Evolutionary conservation across 2,113 vertebrate genomes (phyloP), one percentile per base, ranked within the genome.

Genomic region (Malurus elegans): DNA sequence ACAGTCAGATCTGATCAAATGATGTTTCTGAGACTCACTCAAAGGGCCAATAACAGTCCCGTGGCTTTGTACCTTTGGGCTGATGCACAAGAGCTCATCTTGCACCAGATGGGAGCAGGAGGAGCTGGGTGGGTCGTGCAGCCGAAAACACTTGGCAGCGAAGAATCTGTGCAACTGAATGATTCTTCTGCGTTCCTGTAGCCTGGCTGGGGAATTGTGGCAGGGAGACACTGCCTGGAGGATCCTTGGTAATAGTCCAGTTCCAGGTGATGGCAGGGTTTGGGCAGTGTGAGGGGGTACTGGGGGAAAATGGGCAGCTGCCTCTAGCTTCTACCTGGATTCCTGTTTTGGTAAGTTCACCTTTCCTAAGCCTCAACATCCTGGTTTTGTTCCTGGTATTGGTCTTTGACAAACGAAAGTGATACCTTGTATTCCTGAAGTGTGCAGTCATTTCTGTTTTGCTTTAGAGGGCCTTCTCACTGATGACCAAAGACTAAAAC

Each of bases 201-300:
- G 73, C 10, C 45, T 32, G 28, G 3, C 21, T 1, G 2, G 54
- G 15, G 51, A 34, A 9, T 5, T 66, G 40, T 0, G 0, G 21
- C 28, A 42, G 18, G 71, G 16, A 50, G 14, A 23, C 5, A 11
- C 0, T 0, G 9, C 32, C 66, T 54, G 38, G 51, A 79, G 24
- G 29, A 32, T 7, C 34, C 19, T 66, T 1, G 3, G 25, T 38
- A 58, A 31, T 58, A 58, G 34, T 6, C 10, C 1, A 3, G 12
- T 12, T 75, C 18, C 4, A 4, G 1, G 10, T 3, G 12, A 20
- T 45, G 56, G 45, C 16, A 48, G 32, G 25, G 9, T 73, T n/a
- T 64, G 34, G 18, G 26, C 10, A 3, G 28, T 48, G 28, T 42
- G 67, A 62, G 14, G 10, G 31, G 12, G 3, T 69, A 5, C 25